phyloP scores from a whole-genome alignment of 2,888 invertebrate species.

The Cheilosia scutellata region DNA sequence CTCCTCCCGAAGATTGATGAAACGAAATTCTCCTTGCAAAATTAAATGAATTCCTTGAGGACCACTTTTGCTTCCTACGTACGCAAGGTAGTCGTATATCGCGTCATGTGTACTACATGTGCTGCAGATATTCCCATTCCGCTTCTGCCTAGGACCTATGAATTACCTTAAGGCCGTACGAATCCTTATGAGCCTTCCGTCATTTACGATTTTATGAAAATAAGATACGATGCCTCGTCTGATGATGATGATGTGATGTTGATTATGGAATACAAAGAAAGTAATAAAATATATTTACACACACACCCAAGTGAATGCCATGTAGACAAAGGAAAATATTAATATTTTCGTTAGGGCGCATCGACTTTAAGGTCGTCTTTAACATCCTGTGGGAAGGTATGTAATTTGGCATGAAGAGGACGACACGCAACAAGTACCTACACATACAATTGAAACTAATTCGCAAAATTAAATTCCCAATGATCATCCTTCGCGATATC shows the following conservation, averaged over 20 bases:
- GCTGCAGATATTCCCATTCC: slow-evolving; percentile 4
- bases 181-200: slow-evolving; percentile 50
- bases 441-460: slow-evolving; percentile 1
- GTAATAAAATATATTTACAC: slow-evolving; percentile 20
- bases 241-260: slow-evolving; percentile 49
- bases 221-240: slow-evolving; percentile 32
- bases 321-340: slow-evolving; percentile 28
- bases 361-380: neutral
- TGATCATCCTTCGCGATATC: neutral
- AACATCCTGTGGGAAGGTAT: neutral
- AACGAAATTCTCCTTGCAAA: slow-evolving; percentile 52
- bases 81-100: slow-evolving; percentile 36
- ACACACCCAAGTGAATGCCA: neutral
- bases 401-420: too few relatives aligned
- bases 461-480: slow-evolving; percentile 17
- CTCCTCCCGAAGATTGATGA: slow-evolving; percentile 65
- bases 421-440: neutral
- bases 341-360: neutral
- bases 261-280: slow-evolving; percentile 48
- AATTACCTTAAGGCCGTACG: slow-evolving; percentile 48
- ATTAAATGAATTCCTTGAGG: slow-evolving; percentile 71
- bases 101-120: slow-evolving; percentile 54
- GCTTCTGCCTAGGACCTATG: slow-evolving; percentile 13
- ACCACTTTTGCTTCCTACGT: slow-evolving; percentile 45
- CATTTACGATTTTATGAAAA: slow-evolving; percentile 67